Percentiles rank a stretch among this genome's conserved stretches.
These are phyloP conservation scores for Anolis sagrei DNA, from an alignment of 2,113 vertebrate species.

Conservation along the genomic window DNA sequence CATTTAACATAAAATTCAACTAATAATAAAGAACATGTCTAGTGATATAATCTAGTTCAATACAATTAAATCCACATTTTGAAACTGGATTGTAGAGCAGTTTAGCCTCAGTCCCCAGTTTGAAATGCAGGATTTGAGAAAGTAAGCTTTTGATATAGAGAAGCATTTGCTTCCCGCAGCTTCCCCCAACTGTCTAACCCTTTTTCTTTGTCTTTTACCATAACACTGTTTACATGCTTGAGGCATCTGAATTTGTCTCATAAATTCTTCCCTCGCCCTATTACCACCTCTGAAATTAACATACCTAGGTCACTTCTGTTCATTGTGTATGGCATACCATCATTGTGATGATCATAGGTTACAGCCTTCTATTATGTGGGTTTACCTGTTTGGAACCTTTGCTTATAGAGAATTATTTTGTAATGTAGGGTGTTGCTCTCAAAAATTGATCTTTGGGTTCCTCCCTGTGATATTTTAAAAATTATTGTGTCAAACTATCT, in stretches of 20 bases:
- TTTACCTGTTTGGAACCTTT: not conserved
- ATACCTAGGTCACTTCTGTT: not conserved
- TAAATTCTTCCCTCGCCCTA: not conserved
- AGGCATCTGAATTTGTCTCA: not conserved
- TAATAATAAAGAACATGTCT: constrained; percentile 51
- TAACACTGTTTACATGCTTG: not conserved
- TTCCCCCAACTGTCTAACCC: not conserved
- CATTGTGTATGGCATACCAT: not conserved
- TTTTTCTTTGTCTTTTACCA: constrained; percentile 24
- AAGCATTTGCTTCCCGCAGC: constrained; percentile 8
- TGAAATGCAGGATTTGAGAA: not conserved
- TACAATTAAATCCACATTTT: no score
- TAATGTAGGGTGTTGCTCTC: not conserved
- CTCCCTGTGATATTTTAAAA: not conserved
- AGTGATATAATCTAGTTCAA: no score
- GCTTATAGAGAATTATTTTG: not conserved
- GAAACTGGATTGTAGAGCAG: no score
- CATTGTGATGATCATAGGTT: not conserved
- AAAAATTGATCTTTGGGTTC: not conserved
- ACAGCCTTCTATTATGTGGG: not conserved
- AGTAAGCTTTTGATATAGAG: not conserved
- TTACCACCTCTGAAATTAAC: not conserved
- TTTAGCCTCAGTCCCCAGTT: not conserved
- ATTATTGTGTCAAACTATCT: not conserved
- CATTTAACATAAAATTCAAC: constrained; percentile 53